phyloP scores from a whole-genome alignment of 2,888 invertebrate species.

The Tyria jacobaeae region DNA sequence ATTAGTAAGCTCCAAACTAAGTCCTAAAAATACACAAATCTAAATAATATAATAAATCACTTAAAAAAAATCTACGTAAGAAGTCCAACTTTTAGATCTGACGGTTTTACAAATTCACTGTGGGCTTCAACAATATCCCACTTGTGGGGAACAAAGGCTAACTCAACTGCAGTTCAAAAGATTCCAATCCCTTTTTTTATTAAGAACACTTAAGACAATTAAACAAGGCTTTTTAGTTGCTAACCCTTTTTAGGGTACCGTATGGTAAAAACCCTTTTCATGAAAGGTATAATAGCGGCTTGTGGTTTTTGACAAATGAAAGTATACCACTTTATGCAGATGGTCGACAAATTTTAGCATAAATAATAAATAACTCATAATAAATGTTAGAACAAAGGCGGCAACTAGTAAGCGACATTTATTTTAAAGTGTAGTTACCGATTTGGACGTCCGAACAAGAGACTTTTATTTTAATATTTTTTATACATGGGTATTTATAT shows the following conservation, averaged over 20 bases:
- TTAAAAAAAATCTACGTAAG: too few relatives aligned
- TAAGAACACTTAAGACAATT: constrained; percentile 75
- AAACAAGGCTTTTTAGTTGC: constrained; percentile 61
- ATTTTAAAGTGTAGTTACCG: background rate
- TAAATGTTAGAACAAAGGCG: background rate
- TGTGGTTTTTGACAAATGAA: background rate
- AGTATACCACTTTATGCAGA: background rate
- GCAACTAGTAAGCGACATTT: background rate
- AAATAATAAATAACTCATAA: background rate
- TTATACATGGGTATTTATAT: too few relatives aligned
- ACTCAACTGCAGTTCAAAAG: constrained; percentile 57
- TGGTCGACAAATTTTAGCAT: background rate
- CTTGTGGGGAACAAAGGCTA: constrained; percentile 61
- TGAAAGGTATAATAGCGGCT: background rate
- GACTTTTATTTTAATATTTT: too few relatives aligned
- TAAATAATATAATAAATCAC: too few relatives aligned
- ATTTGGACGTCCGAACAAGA: background rate
- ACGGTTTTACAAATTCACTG: constrained; percentile 50
- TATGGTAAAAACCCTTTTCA: constrained; percentile 15
- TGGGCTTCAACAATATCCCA: constrained; percentile 53
- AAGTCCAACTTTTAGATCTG: constrained; percentile 19
- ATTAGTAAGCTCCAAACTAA: too few relatives aligned
- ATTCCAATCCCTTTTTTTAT: constrained; percentile 61
- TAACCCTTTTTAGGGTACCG: constrained; percentile 55
- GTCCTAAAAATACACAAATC: too few relatives aligned